Evolutionary conservation across 2,888 invertebrate species (phyloP).

Genomic region (Agrochola lychnidis): DNA sequence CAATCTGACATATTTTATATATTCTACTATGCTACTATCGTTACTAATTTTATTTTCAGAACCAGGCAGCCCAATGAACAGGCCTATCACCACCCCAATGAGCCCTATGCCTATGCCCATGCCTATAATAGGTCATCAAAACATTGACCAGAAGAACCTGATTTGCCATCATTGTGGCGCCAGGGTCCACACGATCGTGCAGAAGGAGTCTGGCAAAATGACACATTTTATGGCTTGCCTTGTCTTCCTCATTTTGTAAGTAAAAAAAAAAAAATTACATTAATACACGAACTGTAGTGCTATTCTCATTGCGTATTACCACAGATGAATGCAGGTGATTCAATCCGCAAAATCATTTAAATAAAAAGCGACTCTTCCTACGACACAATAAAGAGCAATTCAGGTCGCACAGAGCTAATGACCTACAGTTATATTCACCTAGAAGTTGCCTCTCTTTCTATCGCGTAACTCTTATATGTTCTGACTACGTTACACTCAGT

Average conservation of each 20-base stretch:
- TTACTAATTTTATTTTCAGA: constrained; percentile 27
- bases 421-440: too few species aligned
- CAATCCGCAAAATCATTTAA: too few species aligned
- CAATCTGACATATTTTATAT: not conserved
- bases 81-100: constrained; percentile 7
- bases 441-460: too few species aligned
- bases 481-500: too few species aligned
- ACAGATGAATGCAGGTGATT: too few species aligned
- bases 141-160: constrained; percentile 73
- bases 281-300: too few species aligned
- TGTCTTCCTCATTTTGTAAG: constrained; percentile 74
- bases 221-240: constrained; percentile 76
- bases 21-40: constrained; percentile 3
- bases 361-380: too few species aligned
- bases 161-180: constrained; percentile 78
- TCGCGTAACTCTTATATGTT: too few species aligned
- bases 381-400: too few species aligned
- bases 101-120: not conserved
- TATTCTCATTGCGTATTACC: too few species aligned
- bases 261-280: not conserved
- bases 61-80: constrained; percentile 14
- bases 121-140: constrained; percentile 51
- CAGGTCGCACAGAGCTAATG: too few species aligned
- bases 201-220: constrained; percentile 72
- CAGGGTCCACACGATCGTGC: constrained; percentile 76